These are phyloP conservation scores for Aurelia sp. DNA, from an alignment of 30 jellyfish, hydroid and myxozoan species.

Conservation along the genomic window DNA sequence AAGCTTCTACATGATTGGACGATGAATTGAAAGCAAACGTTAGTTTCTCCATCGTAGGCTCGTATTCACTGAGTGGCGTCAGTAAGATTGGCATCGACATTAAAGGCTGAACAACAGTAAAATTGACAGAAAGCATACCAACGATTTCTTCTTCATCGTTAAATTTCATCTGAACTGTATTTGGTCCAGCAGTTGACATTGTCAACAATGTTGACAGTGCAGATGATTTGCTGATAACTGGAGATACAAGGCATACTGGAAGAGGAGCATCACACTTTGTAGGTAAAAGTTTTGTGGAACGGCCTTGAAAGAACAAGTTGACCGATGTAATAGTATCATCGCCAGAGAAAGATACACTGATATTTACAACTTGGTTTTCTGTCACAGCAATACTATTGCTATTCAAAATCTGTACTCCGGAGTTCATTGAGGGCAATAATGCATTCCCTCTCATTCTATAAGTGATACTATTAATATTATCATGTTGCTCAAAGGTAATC, in stretches of 20 bases:
- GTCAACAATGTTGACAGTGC: no score
- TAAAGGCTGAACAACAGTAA: neutral
- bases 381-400: slow-evolving; percentile 31
- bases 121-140: neutral
- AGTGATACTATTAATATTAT: neutral
- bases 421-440: neutral
- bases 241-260: no score
- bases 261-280: no score
- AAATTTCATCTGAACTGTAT: neutral
- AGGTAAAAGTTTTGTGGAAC: no score
- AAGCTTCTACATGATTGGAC: neutral
- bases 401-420: slow-evolving; percentile 3
- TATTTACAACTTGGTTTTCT: neutral
- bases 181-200: no score
- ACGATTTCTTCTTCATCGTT: neutral
- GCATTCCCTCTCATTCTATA: neutral
- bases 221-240: no score
- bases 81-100: neutral
- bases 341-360: slow-evolving; percentile 8
- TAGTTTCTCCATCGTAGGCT: neutral
- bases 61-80: neutral
- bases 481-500: no score
- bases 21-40: neutral
- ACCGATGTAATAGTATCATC: no score
- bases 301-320: no score